phyloP scores from a whole-genome alignment of 2,888 invertebrate genomes.

The Lacanobia oleracea region DNA sequence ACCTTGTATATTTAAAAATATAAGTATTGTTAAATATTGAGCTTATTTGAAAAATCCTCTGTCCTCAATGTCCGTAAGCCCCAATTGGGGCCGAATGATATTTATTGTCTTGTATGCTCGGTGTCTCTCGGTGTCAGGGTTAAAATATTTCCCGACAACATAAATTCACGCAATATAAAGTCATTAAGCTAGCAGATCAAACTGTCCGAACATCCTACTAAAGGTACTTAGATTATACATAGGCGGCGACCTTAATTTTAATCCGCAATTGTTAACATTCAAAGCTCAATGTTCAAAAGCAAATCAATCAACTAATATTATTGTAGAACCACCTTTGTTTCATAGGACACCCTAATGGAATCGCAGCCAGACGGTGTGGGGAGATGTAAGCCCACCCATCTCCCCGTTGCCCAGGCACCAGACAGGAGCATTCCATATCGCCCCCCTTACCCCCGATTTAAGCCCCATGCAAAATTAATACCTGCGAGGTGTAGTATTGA shows the following conservation, averaged over 20 bases:
- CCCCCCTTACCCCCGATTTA: conserved; percentile 12
- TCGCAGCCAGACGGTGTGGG: conserved; percentile 42
- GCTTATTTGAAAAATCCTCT: too few species aligned
- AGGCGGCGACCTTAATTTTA: conserved; percentile 5
- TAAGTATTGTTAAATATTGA: too few species aligned
- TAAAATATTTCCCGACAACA: not conserved
- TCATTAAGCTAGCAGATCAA: not conserved
- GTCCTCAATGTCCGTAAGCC: too few species aligned
- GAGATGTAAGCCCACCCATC: conserved; percentile 60
- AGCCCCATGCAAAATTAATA: conserved; percentile 45
- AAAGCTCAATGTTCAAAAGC: conserved; percentile 20
- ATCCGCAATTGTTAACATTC: conserved; percentile 15
- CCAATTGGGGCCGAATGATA: too few species aligned
- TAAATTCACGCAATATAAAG: not conserved
- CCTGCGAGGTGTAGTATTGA: conserved; percentile 39
- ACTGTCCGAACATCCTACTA: not conserved
- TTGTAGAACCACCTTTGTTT: conserved; percentile 27
- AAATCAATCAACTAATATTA: conserved; percentile 37
- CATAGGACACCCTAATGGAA: conserved; percentile 34
- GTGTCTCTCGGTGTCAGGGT: too few species aligned
- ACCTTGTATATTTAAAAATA: too few species aligned
- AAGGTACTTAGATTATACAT: not conserved
- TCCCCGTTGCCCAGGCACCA: conserved; percentile 58
- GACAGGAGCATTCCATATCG: conserved; percentile 39
- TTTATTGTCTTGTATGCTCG: too few species aligned